phyloP scores from a whole-genome alignment of 2,797 vertebrate species.

The Micrastur ruficollis region DNA sequence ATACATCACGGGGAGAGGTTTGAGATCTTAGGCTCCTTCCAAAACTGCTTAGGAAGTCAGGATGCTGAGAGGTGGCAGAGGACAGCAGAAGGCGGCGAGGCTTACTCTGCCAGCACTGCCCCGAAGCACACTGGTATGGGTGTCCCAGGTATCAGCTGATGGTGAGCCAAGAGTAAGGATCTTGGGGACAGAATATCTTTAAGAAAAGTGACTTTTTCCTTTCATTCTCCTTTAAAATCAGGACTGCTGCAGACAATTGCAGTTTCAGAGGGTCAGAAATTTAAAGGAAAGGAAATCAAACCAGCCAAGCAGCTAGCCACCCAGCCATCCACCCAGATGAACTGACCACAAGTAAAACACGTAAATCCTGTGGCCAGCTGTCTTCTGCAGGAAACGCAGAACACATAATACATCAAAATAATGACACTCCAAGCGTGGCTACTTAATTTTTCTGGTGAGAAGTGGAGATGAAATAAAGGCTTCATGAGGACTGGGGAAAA shows the following conservation, averaged over 20 bases:
- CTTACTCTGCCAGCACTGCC: background rate
- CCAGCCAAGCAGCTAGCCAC: background rate
- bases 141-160: background rate
- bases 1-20: background rate
- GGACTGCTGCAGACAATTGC: background rate
- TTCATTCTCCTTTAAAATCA: background rate
- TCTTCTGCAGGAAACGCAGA: background rate
- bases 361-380: background rate
- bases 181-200: background rate
- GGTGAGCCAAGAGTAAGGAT: background rate
- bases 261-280: background rate
- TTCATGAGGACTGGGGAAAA: background rate
- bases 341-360: background rate
- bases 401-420: background rate
- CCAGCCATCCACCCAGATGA: background rate
- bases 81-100: background rate
- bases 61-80: background rate
- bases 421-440: too few species aligned
- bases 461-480: background rate
- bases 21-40: background rate
- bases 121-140: too few species aligned
- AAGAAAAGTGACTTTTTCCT: background rate
- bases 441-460: background rate
- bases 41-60: background rate
- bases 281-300: background rate